These are phyloP conservation scores for Arenaria interpres DNA, from an alignment of 2,113 vertebrate genomes.

Conservation along the genomic window DNA sequence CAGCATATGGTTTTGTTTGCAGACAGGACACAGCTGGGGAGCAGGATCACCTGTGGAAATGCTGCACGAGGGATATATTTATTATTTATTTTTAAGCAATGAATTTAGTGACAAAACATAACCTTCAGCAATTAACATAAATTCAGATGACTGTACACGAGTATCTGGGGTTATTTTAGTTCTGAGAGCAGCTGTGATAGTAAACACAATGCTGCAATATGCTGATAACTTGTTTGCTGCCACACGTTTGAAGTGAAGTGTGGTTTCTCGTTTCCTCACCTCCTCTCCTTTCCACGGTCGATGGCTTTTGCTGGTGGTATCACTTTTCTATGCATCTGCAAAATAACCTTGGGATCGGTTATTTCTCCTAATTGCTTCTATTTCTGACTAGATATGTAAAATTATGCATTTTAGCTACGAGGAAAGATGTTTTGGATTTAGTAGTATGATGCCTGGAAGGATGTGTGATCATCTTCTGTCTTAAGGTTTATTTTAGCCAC, in stretches of 20 bases:
- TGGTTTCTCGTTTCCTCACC: background rate
- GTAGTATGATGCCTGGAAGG: background rate
- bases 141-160: background rate
- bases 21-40: conserved; percentile 64
- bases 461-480: background rate
- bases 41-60: conserved; percentile 57
- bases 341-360: background rate
- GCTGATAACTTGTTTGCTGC: background rate
- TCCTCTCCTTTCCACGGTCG: background rate
- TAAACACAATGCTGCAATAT: background rate
- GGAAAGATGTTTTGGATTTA: background rate
- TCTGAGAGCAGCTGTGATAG: background rate
- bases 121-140: background rate
- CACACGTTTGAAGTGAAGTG: background rate
- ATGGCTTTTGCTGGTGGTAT: background rate
- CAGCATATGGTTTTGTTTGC: conserved; percentile 53
- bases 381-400: background rate
- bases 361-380: background rate
- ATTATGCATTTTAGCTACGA: background rate
- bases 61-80: background rate
- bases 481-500: background rate
- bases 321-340: background rate
- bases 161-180: background rate
- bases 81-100: background rate
- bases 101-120: conserved; percentile 42